Base-by-base conservation (phyloP, 2,888 invertebrate species). In the Pecten maximus region DNA sequence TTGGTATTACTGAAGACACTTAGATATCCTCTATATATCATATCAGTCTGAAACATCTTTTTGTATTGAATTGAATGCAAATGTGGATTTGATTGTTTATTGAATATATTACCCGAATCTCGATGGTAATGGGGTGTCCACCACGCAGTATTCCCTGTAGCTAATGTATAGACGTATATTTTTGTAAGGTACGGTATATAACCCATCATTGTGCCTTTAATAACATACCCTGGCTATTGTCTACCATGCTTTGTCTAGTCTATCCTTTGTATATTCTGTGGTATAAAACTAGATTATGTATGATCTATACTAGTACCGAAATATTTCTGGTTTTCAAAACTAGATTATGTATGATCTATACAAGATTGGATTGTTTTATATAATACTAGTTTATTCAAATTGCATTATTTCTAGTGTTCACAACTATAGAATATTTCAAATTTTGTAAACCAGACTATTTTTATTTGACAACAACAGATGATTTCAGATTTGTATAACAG, bases 81-180 rank as follows among this genome's bases (percentile, higher is more conserved):
- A 74, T 74, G 28, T 10, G 35, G 8, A 23, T 3, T 23, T 60
- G 60, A 60, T 60, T 28, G 28, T 28, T 74, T 74, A 35, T 28
- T 54, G 54, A 54, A 54, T 19, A 54, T 54, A 23, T n/a, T 2
- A n/a, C 23, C 23, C 8, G 54, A 54, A n/a, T 54, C 54, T 23
- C n/a, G 54, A 35, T 74, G 35, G 74, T 35, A 35, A 35, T 74
- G 15, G 74, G 74, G 10, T 74, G 35, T 74, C 0, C 12, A 74
- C 74, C 74, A 35, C 0, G 74, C 74, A 74, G 74, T 74, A 74
- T 74, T 74, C 74, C 74, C 74, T 12, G 74, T 74, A 74, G 74
- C 74, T 74, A 35, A 74, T 74, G 74, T 74, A 74, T 23, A 74
- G 74, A 74, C 74, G 35, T 74, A 74, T 74, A 74, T 74, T 74